A percentile compares a stretch with the other conserved stretches of the same genome.
Conservation (phyloP, 2,888 invertebrate genomes). For the Kryphioiulus occultus region DNA sequence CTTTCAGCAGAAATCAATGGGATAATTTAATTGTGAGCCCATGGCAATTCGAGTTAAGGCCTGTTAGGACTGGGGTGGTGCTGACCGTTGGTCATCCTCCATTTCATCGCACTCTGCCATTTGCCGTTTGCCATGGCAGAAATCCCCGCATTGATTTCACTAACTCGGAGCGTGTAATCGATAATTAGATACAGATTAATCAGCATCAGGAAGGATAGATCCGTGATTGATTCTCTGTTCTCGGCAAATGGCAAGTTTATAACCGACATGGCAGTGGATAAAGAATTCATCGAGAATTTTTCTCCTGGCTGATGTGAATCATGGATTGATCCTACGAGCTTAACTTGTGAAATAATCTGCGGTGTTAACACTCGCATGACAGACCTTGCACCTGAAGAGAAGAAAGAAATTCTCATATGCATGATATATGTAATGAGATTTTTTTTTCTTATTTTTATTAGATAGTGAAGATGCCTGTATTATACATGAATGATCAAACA, state of each 20-base stretch:
- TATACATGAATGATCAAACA: too few relatives aligned
- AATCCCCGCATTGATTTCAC: neutral
- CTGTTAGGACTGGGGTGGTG: neutral
- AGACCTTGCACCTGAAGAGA: neutral
- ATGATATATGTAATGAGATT: neutral
- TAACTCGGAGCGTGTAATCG: neutral
- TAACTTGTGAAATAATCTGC: neutral
- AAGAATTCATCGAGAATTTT: neutral
- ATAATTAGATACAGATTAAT: constrained; percentile 31
- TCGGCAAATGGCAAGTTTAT: neutral
- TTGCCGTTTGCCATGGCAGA: neutral
- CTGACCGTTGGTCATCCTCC: neutral
- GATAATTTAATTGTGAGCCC: neutral
- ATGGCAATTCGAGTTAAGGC: neutral
- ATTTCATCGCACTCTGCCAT: neutral
- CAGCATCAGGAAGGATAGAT: neutral
- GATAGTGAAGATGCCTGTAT: too few relatives aligned
- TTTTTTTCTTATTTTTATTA: too few relatives aligned
- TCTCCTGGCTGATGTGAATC: neutral
- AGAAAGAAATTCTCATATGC: neutral
- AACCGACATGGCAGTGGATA: neutral
- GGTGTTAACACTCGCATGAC: neutral
- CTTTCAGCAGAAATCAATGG: constrained; percentile 13
- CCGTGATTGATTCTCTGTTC: constrained; percentile 16
- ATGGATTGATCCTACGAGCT: neutral